These are phyloP conservation scores for Calonectris borealis DNA, from an alignment of 2,113 vertebrate species.

Conservation along the genomic window DNA sequence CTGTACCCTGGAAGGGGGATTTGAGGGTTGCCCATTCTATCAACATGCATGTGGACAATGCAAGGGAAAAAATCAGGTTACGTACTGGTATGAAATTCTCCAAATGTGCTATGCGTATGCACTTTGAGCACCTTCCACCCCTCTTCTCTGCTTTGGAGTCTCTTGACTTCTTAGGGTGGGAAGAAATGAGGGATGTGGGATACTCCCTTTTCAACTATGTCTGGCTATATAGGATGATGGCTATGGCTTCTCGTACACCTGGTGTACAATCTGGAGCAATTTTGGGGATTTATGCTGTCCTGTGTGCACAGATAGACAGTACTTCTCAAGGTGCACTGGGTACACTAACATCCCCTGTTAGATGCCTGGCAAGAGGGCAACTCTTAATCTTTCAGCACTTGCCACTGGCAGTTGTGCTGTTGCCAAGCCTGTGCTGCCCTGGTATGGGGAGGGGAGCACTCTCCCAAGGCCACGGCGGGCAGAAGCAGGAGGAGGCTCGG, in stretches of 20 bases:
- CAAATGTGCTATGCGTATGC: neutral
- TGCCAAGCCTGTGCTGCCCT: neutral
- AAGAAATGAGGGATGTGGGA: neutral
- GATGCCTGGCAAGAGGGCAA: neutral
- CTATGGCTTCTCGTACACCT: neutral
- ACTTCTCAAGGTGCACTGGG: neutral
- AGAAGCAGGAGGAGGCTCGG: neutral
- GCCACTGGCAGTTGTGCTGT: neutral
- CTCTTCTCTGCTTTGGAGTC: neutral
- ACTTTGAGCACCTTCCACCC: neutral
- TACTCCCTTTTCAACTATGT: neutral
- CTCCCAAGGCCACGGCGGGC: too few relatives aligned
- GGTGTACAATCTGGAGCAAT: neutral
- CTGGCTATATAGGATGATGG: neutral
- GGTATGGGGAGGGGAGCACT: fast-evolving
- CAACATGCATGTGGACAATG: neutral
- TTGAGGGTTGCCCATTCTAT: neutral
- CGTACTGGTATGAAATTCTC: neutral
- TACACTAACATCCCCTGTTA: neutral
- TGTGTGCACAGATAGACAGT: neutral
- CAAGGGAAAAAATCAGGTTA: neutral
- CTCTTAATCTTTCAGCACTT: neutral
- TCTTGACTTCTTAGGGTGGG: neutral
- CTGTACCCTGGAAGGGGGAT: neutral
- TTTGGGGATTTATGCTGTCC: neutral